Base-by-base conservation (phyloP, 2,113 vertebrate genomes). In the Crotalus viridis region DNA sequence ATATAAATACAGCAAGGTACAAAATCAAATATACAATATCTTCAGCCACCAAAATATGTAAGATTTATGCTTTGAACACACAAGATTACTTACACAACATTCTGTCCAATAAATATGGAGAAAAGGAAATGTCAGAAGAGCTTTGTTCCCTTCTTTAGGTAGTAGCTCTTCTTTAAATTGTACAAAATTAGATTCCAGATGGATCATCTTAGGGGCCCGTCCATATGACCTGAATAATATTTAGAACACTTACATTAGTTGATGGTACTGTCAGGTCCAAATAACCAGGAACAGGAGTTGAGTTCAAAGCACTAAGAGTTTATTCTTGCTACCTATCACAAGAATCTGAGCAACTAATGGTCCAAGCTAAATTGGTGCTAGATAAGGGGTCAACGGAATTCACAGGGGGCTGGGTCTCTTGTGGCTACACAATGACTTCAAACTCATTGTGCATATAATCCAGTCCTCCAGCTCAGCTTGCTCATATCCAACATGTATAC, bases 81-180 rank as follows among this genome's bases (percentile, higher is more conserved):
- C 88, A 12, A 0, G 3, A 85, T 48, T 96, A 99, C 99, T 99
- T 94, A 99, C 99, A 93, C 99, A 99, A 97, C 99, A 99, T 95
- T 99, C 99, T 4, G 99, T 99, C 99, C 99, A 99, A 96, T 99
- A 99, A 95, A 99, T 98, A 95, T 99, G 99, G 59, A 99, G 99
- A 94, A 99, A 99, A 22, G 99, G 99, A 97, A 99, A 99, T 19
- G 99, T 99, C 91, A 99, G 98, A 81, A 99, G 98, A 3, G 99
- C 99, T 94, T 99, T 99, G 98, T 99, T 99, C 43, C 99, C 99
- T 61, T 99, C 99, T 97, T 99, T 99, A 51, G 99, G 99, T 92
- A 99, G 98, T 26, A 99, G 98, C 74, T 99, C 99, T 97, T 99
- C 99, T 97, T 99, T 99, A 97, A 99, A 99, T 94, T 99, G 99